phyloP scores from a whole-genome alignment of 2,113 vertebrate species.

The Syrrhaptes paradoxus region DNA sequence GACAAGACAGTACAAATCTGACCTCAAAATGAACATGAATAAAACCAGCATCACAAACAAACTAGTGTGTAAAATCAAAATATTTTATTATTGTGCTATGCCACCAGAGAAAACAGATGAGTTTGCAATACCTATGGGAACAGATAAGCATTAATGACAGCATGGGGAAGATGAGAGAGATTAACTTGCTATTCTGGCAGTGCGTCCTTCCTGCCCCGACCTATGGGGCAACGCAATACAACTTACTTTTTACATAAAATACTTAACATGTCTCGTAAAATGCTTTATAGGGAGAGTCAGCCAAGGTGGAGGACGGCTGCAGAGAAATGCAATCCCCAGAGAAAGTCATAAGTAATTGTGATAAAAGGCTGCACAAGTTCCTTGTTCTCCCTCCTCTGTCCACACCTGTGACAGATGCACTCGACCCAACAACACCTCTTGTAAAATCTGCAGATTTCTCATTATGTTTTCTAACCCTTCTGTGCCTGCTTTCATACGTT shows the following conservation, averaged over 20 bases:
- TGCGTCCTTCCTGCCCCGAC: constrained; percentile 53
- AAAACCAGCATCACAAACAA: constrained; percentile 14
- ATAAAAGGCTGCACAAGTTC: constrained; percentile 22
- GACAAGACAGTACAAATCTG: background rate
- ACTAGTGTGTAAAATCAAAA: background rate
- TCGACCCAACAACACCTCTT: background rate
- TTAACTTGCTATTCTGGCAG: constrained; percentile 43
- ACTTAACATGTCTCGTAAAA: constrained; percentile 55
- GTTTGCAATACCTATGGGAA: constrained; percentile 44
- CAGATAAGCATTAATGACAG: constrained; percentile 57
- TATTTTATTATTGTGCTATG: background rate
- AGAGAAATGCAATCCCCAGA: background rate
- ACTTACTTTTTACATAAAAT: constrained; percentile 48
- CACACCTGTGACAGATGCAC: background rate
- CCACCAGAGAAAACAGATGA: constrained; percentile 25
- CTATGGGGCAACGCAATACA: background rate
- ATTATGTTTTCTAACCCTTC: background rate
- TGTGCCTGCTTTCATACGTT: background rate
- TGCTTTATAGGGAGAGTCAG: constrained; percentile 38
- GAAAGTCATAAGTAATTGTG: background rate
- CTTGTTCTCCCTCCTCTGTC: background rate
- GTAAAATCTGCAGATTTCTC: background rate
- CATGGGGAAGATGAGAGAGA: constrained; percentile 56
- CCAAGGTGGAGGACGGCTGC: background rate
- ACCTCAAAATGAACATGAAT: background rate